Base-by-base conservation (phyloP, 2,797 vertebrate genomes). In the Phalloptychus januarius region DNA sequence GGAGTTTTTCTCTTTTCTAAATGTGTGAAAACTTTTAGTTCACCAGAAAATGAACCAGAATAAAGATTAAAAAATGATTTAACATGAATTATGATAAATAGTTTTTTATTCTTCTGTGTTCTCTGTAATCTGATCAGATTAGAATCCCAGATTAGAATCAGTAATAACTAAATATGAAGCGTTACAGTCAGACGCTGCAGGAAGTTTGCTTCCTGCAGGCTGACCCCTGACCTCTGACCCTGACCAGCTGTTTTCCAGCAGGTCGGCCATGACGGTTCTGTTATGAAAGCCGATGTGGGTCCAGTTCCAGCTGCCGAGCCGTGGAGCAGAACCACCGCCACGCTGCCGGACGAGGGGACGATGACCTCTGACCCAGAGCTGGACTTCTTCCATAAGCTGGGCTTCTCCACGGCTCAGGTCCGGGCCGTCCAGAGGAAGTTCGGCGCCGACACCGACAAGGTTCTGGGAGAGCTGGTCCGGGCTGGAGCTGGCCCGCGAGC, bases 371-470 rank as follows among this genome's bases (percentile, higher is more conserved):
- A 86, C 76, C 75, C 90, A 40, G 74, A 42, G 93, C 95, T 99
- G 92, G 97, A 98, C 89, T 97, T 98, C 93, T 98, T 98, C 91
- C 95, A 96, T 90, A 99, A 99, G 91, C 94, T 99, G 74, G 98
- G 98, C 0, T 99, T 99, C 90, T 95, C 96, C 58, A 96, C 96
- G 38, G 95, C 95, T 76, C 97, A 99, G 92, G 97, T 99, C 71
- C 95, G 94, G 86, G 93, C 96, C 7, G 96, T 97, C 42, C 94
- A 97, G 81, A 95, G 94, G 79, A 98, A 97, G 91, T 81, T 98
- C 50, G 98, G 93, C 67, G 93, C 94, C 0, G 97, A 98, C 89
- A 98, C 96, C 31, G 97, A 99, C 90, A 97, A 96, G 83, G 92
- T 99, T 77, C 92, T 99, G 79, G 97, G 96, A 23, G 97, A 98